Conservation (phyloP, 2,888 invertebrate genomes). For the Phorcus lineatus region DNA sequence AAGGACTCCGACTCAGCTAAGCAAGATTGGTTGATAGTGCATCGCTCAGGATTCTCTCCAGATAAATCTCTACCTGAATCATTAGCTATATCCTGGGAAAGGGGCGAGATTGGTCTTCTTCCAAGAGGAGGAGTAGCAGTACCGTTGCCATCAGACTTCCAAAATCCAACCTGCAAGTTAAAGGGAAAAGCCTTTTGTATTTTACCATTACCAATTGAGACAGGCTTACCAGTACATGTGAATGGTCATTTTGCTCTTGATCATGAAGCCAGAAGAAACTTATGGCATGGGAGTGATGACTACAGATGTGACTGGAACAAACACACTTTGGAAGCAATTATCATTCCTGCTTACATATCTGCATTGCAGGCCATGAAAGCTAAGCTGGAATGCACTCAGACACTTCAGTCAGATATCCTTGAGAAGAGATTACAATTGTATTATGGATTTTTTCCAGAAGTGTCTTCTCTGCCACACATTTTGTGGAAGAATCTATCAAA, state of each 20-base stretch:
- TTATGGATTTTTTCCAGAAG: not conserved
- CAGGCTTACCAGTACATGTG: slow-evolving; percentile 60
- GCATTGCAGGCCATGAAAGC: slow-evolving; percentile 34
- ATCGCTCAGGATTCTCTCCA: slow-evolving; percentile 53
- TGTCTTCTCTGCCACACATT: not conserved
- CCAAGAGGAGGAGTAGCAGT: slow-evolving; percentile 60
- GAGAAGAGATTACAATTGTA: not conserved
- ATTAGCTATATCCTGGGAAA: slow-evolving; percentile 44
- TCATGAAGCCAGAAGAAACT: slow-evolving; percentile 54
- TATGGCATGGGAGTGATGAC: slow-evolving; percentile 25
- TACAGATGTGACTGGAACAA: slow-evolving; percentile 65
- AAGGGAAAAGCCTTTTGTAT: slow-evolving; percentile 56
- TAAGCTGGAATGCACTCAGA: not conserved
- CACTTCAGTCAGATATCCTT: not conserved
- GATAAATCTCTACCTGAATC: slow-evolving; percentile 30
- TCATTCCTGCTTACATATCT: slow-evolving; percentile 59
- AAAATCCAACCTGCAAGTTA: not conserved
- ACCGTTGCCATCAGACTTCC: not conserved
- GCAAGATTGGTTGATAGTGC: slow-evolving; percentile 59
- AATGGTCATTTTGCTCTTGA: slow-evolving; percentile 64
- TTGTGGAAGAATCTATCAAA: slow-evolving; percentile 31
- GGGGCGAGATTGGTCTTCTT: slow-evolving; percentile 48
- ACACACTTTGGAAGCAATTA: slow-evolving; percentile 50
- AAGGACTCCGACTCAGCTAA: not conserved
- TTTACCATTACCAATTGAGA: slow-evolving; percentile 58